These are phyloP conservation scores for Aphrophora alni DNA, from an alignment of 2,888 invertebrate species.

Conservation along the genomic window DNA sequence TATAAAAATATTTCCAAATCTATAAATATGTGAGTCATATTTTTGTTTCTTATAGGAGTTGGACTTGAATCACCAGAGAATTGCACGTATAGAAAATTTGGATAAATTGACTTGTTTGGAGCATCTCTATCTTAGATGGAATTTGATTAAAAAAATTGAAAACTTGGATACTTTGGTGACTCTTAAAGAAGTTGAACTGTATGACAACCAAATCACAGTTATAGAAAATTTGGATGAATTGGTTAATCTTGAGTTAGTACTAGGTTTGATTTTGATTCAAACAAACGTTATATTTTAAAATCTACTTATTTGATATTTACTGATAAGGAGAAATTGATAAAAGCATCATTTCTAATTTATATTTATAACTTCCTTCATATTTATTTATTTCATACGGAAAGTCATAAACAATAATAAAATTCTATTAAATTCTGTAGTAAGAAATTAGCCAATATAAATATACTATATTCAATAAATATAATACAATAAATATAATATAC, in stretches of 20 bases:
- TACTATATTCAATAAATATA: too few species aligned
- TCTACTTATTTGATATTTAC: too few species aligned
- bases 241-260: slow-evolving; percentile 85
- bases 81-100: slow-evolving; percentile 83
- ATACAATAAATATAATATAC: too few species aligned
- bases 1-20: too few species aligned
- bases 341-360: too few species aligned
- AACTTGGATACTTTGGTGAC: slow-evolving; percentile 78
- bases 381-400: too few species aligned
- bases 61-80: slow-evolving; percentile 90
- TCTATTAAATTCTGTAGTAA: too few species aligned
- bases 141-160: slow-evolving; percentile 93
- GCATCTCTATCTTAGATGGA: slow-evolving; percentile 89
- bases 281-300: neutral
- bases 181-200: slow-evolving; percentile 88
- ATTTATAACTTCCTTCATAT: too few species aligned
- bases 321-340: too few species aligned
- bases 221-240: slow-evolving; percentile 90
- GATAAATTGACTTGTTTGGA: slow-evolving; percentile 78
- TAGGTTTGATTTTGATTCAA: neutral
- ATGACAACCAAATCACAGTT: slow-evolving; percentile 94
- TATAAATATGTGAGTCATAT: too few species aligned
- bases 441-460: too few species aligned
- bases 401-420: too few species aligned
- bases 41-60: slow-evolving; percentile 61